These are phyloP conservation scores for Saimiri boliviensis DNA, from an alignment of 2,113 vertebrate species.

Conservation along the genomic window DNA sequence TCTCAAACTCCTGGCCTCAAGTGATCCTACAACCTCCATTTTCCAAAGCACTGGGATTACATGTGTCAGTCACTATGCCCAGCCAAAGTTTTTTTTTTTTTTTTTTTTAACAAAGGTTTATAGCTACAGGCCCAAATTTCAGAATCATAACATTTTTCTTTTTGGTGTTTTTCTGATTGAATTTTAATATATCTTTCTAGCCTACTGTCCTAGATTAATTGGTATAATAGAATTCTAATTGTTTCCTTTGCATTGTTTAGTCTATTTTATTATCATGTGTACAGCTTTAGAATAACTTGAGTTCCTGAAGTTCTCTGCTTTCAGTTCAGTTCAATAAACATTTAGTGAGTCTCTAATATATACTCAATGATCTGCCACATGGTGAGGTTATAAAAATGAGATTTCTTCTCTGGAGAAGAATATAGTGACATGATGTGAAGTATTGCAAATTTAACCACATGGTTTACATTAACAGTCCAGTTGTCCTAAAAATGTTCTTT, in stretches of 20 bases:
- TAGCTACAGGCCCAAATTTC: background rate
- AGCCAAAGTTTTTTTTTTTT: too few species aligned
- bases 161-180: background rate
- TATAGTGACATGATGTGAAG: background rate
- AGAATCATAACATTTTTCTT: background rate
- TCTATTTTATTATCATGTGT: background rate
- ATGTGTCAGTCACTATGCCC: too few species aligned
- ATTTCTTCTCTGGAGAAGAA: background rate
- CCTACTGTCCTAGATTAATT: background rate
- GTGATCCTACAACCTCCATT: too few species aligned
- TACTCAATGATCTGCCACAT: background rate
- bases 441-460: background rate
- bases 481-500: background rate
- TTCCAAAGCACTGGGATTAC: too few species aligned
- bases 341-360: background rate
- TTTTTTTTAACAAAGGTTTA: background rate
- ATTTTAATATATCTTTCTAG: background rate
- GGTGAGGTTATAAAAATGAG: background rate
- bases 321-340: background rate
- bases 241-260: background rate
- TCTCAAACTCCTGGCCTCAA: too few species aligned
- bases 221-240: background rate
- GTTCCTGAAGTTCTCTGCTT: background rate
- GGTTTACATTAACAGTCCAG: background rate
- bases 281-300: background rate